A percentile compares a stretch with the other conserved stretches of the same genome.
These are phyloP conservation scores for Drosophila mayaguana DNA, from an alignment of 2,888 invertebrate species.

Conservation along the genomic window DNA sequence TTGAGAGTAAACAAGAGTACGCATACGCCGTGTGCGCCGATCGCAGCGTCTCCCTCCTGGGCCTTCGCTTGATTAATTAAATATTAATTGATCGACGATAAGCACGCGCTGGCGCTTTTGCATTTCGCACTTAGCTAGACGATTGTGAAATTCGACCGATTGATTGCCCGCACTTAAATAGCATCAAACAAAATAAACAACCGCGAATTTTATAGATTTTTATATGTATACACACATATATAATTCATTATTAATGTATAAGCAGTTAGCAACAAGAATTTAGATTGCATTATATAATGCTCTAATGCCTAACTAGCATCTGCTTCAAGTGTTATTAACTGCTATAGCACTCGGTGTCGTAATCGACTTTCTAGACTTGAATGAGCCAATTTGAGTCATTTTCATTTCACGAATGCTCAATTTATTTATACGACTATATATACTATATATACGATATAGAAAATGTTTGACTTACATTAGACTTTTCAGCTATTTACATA, in stretches of 20 bases:
- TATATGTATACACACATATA: background rate
- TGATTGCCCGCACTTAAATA: conserved; percentile 12
- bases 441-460: too few species aligned
- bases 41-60: conserved; percentile 4
- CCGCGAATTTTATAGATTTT: conserved; percentile 10
- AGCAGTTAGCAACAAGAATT: conserved; percentile 2
- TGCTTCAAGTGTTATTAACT: too few species aligned
- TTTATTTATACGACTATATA: too few species aligned
- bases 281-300: conserved; percentile 5
- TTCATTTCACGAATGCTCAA: background rate
- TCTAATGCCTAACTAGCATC: background rate
- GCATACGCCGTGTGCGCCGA: conserved; percentile 63
- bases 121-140: conserved; percentile 35
- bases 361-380: background rate
- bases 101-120: conserved; percentile 59
- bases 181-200: conserved; percentile 14
- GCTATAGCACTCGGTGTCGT: background rate
- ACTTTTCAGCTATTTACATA: background rate
- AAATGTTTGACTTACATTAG: background rate
- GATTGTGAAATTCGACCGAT: conserved; percentile 36
- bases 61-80: conserved; percentile 76
- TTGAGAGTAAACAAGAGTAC: conserved; percentile 47
- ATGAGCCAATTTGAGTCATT: background rate
- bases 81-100: conserved; percentile 82
- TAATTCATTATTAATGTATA: background rate